Evolutionary conservation across 2,797 vertebrate genomes (phyloP), one percentile per base, ranked within the genome.

Genomic region (Neomorphus geoffroyi): DNA sequence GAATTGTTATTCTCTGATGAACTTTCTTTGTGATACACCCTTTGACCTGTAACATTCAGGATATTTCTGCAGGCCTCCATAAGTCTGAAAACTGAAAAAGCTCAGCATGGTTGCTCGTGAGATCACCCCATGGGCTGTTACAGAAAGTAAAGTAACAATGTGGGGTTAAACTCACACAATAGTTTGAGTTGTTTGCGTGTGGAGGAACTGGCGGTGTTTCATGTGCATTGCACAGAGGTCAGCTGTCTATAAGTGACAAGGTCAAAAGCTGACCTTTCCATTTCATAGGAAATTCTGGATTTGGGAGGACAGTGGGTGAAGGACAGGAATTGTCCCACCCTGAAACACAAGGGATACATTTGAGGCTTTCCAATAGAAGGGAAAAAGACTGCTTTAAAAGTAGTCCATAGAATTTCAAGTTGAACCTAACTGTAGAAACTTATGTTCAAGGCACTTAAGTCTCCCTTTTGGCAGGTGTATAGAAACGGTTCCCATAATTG

Each of bases 201-300:
- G 41, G 54, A 90, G 37, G 37, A 80, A 15, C n/a, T 58, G 66
- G 12, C 64, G 87, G 35, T 41, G 30, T 54, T 85, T 62, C 43
- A 23, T 19, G 32, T 54, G 23, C 0, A 0, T 10, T 45, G 30
- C 35, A 73, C 22, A 82, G 67, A 91, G 19, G 19, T 69, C 80
- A 91, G 18, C 66, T 80, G 13, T 30, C 46, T 48, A 1, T 48
- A 73, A 72, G 32, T 37, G 43, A 58, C 46, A 72, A 79, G 26
- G 33, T 75, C 71, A 62, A 87, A 92, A 87, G 10, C 0, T 51
- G 39, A 62, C 37, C 24, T 58, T 89, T 43, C 24, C 6, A 21
- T 62, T 92, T 86, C 50, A 48, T n/a, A 77, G 22, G 9, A 77
- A 77, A 66, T 80, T 85, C 39, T 91, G 58, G 35, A 66, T 66